Percentiles rank a stretch among this genome's conserved stretches.
phyloP scores from a whole-genome alignment of 2,797 vertebrate genomes.

The Sebastes trivittatus region DNA sequence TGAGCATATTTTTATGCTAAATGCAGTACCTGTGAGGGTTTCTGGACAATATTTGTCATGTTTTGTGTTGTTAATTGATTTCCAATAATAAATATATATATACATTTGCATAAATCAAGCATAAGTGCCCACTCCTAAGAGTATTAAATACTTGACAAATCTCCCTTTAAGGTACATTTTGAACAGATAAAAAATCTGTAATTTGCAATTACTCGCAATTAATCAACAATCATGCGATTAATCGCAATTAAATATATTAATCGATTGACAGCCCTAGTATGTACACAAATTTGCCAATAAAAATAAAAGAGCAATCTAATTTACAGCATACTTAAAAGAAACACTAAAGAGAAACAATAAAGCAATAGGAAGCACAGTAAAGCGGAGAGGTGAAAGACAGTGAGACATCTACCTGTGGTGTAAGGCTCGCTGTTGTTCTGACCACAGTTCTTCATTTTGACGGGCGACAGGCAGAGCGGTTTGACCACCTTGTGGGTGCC shows the following conservation, averaged over 20 bases:
- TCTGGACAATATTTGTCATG: too few relatives aligned
- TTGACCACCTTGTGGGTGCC: conserved; percentile 91
- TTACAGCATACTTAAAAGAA: neutral
- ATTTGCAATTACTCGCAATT: too few relatives aligned
- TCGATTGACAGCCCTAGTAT: neutral
- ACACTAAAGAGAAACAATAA: neutral
- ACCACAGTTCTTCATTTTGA: conserved; percentile 88
- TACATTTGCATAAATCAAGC: too few relatives aligned
- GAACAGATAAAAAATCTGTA: too few relatives aligned
- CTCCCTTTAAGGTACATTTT: too few relatives aligned
- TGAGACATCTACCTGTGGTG: conserved; percentile 72
- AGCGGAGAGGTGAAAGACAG: neutral
- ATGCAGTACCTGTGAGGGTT: too few relatives aligned
- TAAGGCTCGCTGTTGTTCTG: conserved; percentile 84
- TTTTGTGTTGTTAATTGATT: too few relatives aligned
- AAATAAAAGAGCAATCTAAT: neutral
- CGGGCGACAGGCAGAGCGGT: conserved; percentile 87
- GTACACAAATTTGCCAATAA: neutral
- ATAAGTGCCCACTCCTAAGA: fast-evolving
- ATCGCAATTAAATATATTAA: too few relatives aligned
- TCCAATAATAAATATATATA: too few relatives aligned
- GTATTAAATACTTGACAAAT: too few relatives aligned
- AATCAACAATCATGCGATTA: too few relatives aligned
- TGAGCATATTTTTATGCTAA: fast-evolving
- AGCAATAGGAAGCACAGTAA: neutral